Conservation (phyloP, 2,113 vertebrate species). For the Vicugna pacos region DNA sequence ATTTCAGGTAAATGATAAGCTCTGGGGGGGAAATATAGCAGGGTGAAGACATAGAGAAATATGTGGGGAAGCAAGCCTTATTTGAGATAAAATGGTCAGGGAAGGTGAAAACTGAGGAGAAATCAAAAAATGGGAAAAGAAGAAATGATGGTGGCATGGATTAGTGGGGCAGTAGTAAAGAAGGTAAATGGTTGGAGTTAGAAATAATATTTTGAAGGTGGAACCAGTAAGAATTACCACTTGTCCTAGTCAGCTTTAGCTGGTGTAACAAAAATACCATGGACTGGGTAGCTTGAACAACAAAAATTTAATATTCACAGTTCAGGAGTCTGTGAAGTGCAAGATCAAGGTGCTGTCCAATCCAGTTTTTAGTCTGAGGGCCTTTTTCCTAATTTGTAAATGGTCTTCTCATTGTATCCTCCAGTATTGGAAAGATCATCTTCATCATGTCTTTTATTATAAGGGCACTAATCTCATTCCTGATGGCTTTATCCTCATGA, state of each 20-base stretch:
- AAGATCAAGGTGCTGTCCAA: not conserved
- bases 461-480: not conserved
- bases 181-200: not conserved
- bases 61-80: not conserved
- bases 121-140: not conserved
- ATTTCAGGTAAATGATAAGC: constrained; percentile 12
- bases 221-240: not conserved
- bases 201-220: not conserved
- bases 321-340: not conserved
- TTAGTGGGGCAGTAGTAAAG: not conserved
- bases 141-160: not conserved
- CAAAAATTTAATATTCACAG: not conserved
- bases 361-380: not conserved
- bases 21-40: not conserved
- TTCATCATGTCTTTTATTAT: not conserved
- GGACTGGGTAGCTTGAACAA: not conserved
- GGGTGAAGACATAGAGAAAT: not conserved
- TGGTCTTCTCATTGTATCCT: not conserved
- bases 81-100: not conserved
- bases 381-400: not conserved
- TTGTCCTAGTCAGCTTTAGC: not conserved
- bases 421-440: not conserved
- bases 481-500: not conserved
- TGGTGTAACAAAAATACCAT: not conserved
- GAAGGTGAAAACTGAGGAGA: constrained; percentile 10